Evolutionary conservation across 2,888 invertebrate genomes (phyloP).

Genomic region (Punctoribates punctum): DNA sequence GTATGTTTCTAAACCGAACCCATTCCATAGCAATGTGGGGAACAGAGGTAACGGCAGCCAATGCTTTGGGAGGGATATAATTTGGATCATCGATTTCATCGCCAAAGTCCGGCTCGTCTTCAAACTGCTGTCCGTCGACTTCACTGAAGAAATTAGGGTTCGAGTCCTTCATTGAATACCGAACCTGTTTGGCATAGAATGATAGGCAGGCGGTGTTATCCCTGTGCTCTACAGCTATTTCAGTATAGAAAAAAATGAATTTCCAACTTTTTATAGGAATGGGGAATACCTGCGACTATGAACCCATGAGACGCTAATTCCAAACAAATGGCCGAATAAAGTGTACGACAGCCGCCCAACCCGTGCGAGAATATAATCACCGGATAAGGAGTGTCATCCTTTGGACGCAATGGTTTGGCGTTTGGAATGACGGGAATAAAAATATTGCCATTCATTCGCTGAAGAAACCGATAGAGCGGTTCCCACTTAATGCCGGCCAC

Average conservation of each 20-base stretch:
- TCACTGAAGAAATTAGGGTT: constrained; percentile 40
- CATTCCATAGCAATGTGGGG: constrained; percentile 43
- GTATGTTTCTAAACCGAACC: constrained; percentile 37
- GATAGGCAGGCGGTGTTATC: constrained; percentile 49
- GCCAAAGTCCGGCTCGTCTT: constrained; percentile 41
- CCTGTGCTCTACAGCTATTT: constrained; percentile 44
- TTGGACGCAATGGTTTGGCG: constrained; percentile 53
- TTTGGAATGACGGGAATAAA: constrained; percentile 60
- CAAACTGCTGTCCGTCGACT: constrained; percentile 22
- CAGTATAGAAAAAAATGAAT: not conserved
- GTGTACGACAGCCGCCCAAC: constrained; percentile 61
- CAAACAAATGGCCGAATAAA: constrained; percentile 62
- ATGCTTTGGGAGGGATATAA: constrained; percentile 42
- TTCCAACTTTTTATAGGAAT: not conserved
- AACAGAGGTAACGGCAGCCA: constrained; percentile 33
- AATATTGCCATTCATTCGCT: constrained; percentile 48
- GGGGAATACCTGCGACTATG: constrained; percentile 59
- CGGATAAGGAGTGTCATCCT: constrained; percentile 54
- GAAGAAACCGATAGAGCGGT: constrained; percentile 43
- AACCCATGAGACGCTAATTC: constrained; percentile 66
- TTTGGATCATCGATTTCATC: constrained; percentile 45
- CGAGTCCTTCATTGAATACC: constrained; percentile 38
- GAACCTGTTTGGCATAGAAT: constrained; percentile 45
- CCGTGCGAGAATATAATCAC: constrained; percentile 66
- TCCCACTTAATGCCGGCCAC: constrained; percentile 45